Base-by-base conservation (phyloP, 2,888 invertebrate species). In the Pristionchus arcanus region DNA sequence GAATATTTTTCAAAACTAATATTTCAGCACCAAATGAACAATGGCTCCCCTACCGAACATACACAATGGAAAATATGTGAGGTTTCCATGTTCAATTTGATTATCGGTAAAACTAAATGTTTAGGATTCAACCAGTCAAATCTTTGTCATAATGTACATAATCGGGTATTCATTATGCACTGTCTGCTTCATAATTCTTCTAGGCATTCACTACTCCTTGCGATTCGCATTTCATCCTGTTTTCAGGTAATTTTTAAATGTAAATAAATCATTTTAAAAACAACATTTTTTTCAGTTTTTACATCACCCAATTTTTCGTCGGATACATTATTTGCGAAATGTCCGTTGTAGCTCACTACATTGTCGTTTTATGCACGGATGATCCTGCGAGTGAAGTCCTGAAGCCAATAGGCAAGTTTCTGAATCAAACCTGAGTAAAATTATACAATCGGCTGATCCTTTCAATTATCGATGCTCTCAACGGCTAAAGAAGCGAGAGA, bases 91-190 rank as follows among this genome's bases (percentile, higher is more conserved):
- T 19, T 5, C 59, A 59, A 59, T 25, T 21, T 2, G 25, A 1
- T 11, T 59, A 19, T 59, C 19, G 59, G 16, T 59, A 9, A 55
- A 55, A 59, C 19, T 5, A 21, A 59, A 1, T 21, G 25, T 74
- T 74, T 11, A 74, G 74, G 37, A 74, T 74, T 74, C 74, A 21
- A 74, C 74, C 31, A 74, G 37, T 15, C 37, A 21, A 74, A 25
- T 25, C 16, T 74, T 74, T 37, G 74, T 21, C 21, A 34, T 74
- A 2, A 74, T 74, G 74, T 74, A 74, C 74, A 74, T 74, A 21
- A 37, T 74, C 4, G 74, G 74, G 9, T 74, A 74, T 34, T 74
- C 74, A 25, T 74, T 74, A 37, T 74, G 74, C 74, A 74, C 37
- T 21, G 4, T 37, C 9, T 74, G 37, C 25, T 37, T 74, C 42